Conservation (phyloP, 2,888 invertebrate genomes). For the Elegia similella region DNA sequence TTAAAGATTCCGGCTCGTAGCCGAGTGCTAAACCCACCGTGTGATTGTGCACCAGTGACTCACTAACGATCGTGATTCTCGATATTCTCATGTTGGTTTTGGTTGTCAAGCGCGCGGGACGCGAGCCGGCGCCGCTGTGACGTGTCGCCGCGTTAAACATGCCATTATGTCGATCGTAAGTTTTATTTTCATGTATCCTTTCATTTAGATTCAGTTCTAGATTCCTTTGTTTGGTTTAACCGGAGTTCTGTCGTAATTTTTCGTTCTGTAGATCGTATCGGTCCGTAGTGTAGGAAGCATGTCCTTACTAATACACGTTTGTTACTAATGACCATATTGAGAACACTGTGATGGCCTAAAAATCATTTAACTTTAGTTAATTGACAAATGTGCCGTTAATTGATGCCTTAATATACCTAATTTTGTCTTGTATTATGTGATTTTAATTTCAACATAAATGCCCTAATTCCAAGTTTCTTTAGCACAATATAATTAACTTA, state of each 20-base stretch:
- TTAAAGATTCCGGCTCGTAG: conserved; percentile 34
- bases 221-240: conserved; percentile 27
- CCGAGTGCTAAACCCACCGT: conserved; percentile 44
- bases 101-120: conserved; percentile 37
- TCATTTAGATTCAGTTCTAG: conserved; percentile 38
- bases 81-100: conserved; percentile 37
- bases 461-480: not conserved
- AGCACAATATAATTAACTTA: not conserved
- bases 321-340: conserved; percentile 37
- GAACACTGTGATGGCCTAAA: conserved; percentile 37
- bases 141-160: conserved; percentile 43
- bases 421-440: not conserved
- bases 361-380: conserved; percentile 23
- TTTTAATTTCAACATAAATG: not conserved
- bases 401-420: not conserved
- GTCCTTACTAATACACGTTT: conserved; percentile 37
- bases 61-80: conserved; percentile 28
- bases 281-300: conserved; percentile 43
- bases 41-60: conserved; percentile 57
- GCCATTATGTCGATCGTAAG: conserved; percentile 81
- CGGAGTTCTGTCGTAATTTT: conserved; percentile 30
- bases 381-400: conserved; percentile 2
- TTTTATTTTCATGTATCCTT: conserved; percentile 48
- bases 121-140: conserved; percentile 30
- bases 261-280: conserved; percentile 37